Evolutionary conservation across 2,888 invertebrate genomes (phyloP).

Genomic region (Amblyjoppa fuscipennis): DNA sequence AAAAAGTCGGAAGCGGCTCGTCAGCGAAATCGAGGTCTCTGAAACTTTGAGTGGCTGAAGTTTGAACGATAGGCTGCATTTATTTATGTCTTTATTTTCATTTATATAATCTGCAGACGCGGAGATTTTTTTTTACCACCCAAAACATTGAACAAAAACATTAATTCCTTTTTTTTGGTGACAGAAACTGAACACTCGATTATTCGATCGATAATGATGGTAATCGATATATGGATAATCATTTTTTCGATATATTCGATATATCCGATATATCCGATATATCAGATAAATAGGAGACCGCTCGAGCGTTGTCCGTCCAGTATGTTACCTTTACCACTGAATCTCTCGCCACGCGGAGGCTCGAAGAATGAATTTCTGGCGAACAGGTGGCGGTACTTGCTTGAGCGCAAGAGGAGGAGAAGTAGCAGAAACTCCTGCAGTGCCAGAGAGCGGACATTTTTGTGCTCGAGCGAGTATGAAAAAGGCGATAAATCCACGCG

Average conservation of each 20-base stretch:
- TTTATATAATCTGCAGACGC: not conserved
- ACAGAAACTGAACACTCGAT: not conserved
- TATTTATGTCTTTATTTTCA: not conserved
- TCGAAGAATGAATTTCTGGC: conserved; percentile 46
- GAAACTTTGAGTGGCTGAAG: not conserved
- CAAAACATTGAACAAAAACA: not conserved
- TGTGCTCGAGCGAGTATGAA: conserved; percentile 37
- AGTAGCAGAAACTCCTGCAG: conserved; percentile 17
- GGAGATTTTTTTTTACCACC: not conserved
- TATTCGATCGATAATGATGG: not conserved
- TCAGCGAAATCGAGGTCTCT: conserved; percentile 9
- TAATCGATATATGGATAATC: not conserved
- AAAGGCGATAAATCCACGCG: conserved; percentile 10
- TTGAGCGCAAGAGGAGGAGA: conserved; percentile 29
- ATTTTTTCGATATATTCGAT: not conserved
- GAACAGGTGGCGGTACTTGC: conserved; percentile 68
- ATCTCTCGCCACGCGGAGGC: not conserved
- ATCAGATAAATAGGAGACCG: not conserved
- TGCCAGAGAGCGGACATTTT: conserved; percentile 27
- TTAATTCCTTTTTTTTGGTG: not conserved
- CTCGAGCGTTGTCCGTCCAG: conserved; percentile 21
- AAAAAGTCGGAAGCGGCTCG: not conserved
- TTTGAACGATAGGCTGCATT: not conserved
- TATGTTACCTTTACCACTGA: conserved; percentile 35
- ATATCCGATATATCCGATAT: not conserved